These are phyloP conservation scores for Xestoiulus laeticollis DNA, from an alignment of 2,888 invertebrate species.

Conservation along the genomic window DNA sequence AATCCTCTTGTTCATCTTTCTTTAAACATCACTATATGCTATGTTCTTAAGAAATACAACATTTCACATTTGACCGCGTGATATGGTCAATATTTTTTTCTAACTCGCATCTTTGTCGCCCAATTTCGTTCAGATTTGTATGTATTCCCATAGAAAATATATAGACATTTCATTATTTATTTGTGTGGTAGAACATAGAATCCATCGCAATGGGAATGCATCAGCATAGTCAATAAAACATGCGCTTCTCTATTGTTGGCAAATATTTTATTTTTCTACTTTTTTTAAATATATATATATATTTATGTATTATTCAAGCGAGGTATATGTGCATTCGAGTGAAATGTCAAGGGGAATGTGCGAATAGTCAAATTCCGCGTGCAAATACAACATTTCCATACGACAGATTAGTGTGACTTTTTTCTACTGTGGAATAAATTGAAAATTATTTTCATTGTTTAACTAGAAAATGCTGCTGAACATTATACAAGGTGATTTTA, in stretches of 20 bases:
- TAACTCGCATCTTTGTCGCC: neutral
- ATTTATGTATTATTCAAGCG: conserved; percentile 24
- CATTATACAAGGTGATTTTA: no score
- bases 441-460: no score
- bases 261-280: neutral
- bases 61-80: neutral
- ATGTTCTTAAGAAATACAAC: neutral
- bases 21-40: neutral
- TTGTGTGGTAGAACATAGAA: neutral
- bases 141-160: conserved; percentile 4
- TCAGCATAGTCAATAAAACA: conserved; percentile 16
- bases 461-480: no score
- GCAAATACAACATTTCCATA: neutral
- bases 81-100: neutral
- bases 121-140: conserved; percentile 36
- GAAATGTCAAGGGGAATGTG: neutral
- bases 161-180: conserved; percentile 43
- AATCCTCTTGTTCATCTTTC: neutral
- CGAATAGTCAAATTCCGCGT: neutral
- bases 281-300: no score
- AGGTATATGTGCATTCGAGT: neutral
- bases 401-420: neutral
- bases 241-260: conserved; percentile 15
- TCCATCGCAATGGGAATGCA: neutral
- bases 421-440: no score